Percentiles rank a stretch among this genome's conserved stretches.
These are phyloP conservation scores for Paratilapia polleni DNA, from an alignment of 2,113 vertebrate genomes.

Conservation along the genomic window DNA sequence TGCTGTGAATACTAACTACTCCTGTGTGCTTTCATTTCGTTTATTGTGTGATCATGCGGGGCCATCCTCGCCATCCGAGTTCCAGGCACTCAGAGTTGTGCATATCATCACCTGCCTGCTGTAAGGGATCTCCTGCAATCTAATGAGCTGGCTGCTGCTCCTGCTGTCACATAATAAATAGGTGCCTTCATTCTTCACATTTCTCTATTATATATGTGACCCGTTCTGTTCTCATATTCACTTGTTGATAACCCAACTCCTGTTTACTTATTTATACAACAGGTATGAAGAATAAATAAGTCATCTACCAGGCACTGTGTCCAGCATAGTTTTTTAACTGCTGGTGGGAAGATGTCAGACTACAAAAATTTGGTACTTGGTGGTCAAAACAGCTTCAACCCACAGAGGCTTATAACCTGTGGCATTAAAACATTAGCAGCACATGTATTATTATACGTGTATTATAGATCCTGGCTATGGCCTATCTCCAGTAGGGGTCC, in stretches of 20 bases:
- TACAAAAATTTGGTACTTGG: background rate
- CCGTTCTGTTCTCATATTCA: conserved; percentile 27
- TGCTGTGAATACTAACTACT: conserved; percentile 73
- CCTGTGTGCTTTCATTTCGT: conserved; percentile 49
- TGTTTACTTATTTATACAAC: conserved; percentile 40
- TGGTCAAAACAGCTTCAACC: background rate
- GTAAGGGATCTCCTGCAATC: conserved; percentile 42
- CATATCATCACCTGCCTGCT: conserved; percentile 43
- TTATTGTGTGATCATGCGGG: conserved; percentile 51
- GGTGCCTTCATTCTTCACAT: conserved; percentile 11
- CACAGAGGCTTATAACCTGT: background rate
- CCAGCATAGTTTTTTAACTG: no score
- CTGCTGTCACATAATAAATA: conserved; percentile 28
- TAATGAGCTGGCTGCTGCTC: conserved; percentile 47
- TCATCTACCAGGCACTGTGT: background rate
- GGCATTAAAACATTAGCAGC: no score
- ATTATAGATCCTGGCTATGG: no score
- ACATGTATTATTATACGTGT: no score
- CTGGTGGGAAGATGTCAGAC: background rate
- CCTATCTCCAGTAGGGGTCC: no score
- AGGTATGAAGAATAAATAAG: background rate
- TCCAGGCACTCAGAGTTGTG: conserved; percentile 29
- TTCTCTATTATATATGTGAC: conserved; percentile 10
- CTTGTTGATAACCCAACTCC: conserved; percentile 16
- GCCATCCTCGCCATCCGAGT: conserved; percentile 4